phyloP scores from a whole-genome alignment of 92 coral and sea anemone genomes.

The Chrysogorgia sp. region DNA sequence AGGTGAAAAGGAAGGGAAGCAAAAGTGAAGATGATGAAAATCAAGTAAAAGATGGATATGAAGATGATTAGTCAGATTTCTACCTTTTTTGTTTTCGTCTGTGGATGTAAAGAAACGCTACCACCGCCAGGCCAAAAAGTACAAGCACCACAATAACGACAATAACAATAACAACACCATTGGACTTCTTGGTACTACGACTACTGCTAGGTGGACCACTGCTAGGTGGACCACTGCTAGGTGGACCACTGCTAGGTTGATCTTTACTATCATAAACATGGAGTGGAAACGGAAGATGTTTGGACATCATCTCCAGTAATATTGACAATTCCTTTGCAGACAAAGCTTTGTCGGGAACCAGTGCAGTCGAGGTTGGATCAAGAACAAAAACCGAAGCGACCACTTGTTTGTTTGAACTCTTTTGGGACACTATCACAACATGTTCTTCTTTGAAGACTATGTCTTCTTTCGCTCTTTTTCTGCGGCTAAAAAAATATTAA shows the following conservation, averaged over 20 bases:
- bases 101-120: too few species aligned
- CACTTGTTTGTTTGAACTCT: not conserved
- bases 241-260: too few species aligned
- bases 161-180: not conserved
- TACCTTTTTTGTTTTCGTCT: not conserved
- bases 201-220: not conserved
- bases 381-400: conserved; percentile 2
- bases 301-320: not conserved
- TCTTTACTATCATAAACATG: not conserved
- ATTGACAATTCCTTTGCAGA: not conserved
- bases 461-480: not conserved
- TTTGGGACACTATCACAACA: not conserved
- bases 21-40: too few species aligned
- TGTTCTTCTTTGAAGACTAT: not conserved
- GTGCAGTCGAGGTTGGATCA: not conserved
- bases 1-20: too few species aligned
- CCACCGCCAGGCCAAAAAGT: too few species aligned
- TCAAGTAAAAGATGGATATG: too few species aligned
- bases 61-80: too few species aligned
- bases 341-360: not conserved
- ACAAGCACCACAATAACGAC: not conserved
- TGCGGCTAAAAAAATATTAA: conserved; percentile 22
- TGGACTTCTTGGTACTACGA: not conserved
- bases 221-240: too few species aligned
- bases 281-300: not conserved